Evolutionary conservation across 2,888 invertebrate species (phyloP).

Genomic region (Nesidiocoris tenuis): DNA sequence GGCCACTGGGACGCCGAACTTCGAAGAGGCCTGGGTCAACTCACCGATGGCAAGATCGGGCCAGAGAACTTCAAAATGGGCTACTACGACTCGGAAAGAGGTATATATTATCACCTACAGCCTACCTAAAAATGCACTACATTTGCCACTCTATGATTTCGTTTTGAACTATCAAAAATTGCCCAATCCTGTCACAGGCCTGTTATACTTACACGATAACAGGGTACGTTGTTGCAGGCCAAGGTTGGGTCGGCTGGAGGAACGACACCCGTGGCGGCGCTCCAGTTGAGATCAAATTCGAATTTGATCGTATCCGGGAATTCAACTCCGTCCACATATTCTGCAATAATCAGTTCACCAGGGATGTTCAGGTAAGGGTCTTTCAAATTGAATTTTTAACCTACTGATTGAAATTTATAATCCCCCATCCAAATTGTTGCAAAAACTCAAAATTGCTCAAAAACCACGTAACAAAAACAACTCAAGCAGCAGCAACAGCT

Average conservation of each 20-base stretch:
- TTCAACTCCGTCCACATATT: constrained; percentile 79
- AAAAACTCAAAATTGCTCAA: too few species aligned
- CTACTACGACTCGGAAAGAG: constrained; percentile 62
- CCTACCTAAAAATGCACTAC: background rate
- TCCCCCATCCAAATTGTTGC: too few species aligned
- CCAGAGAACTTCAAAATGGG: constrained; percentile 71
- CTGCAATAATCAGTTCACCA: constrained; percentile 81
- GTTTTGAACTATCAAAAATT: too few species aligned
- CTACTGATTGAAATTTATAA: too few species aligned
- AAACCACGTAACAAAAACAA: too few species aligned
- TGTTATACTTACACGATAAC: constrained; percentile 36
- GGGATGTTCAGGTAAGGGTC: constrained; percentile 71
- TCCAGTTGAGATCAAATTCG: constrained; percentile 70
- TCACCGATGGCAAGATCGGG: constrained; percentile 78
- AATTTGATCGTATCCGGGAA: constrained; percentile 84
- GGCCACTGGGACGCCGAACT: constrained; percentile 77
- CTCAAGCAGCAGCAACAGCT: too few species aligned
- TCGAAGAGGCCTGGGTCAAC: constrained; percentile 76
- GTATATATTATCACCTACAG: too few species aligned
- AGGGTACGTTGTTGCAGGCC: constrained; percentile 52
- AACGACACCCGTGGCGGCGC: constrained; percentile 68
- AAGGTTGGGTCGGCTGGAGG: constrained; percentile 90
- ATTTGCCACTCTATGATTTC: too few species aligned
- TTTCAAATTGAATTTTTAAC: background rate
- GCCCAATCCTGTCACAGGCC: background rate